These are phyloP conservation scores for Bradynema listronoti DNA, from an alignment of 1,140 invertebrate genomes.

Conservation along the genomic window DNA sequence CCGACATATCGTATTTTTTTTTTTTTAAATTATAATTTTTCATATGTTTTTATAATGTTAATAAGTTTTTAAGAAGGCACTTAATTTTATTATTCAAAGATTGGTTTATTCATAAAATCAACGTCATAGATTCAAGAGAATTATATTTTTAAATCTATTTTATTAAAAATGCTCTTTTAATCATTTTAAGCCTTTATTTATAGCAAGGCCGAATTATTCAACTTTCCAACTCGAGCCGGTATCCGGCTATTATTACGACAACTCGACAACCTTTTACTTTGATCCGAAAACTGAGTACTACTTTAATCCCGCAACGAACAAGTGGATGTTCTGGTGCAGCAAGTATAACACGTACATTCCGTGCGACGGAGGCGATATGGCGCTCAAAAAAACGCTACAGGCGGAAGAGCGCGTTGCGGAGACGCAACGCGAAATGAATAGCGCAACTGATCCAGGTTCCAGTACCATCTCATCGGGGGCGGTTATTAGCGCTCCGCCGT, in stretches of 20 bases:
- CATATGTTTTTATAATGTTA: no score
- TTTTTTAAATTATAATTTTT: neutral
- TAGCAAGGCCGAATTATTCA: constrained; percentile 71
- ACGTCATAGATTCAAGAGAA: neutral
- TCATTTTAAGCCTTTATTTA: constrained; percentile 12
- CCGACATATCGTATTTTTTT: constrained; percentile 49
- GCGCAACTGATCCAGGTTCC: neutral
- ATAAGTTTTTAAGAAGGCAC: neutral
- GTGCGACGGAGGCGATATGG: constrained; percentile 36
- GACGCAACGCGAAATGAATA: constrained; percentile 4
- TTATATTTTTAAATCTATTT: neutral
- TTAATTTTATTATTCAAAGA: neutral
- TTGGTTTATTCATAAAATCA: constrained; percentile 1
- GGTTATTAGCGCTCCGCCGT: constrained; percentile 8
- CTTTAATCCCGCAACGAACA: constrained; percentile 74
- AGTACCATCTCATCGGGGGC: neutral
- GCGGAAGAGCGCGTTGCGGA: constrained; percentile 27
- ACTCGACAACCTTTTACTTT: constrained; percentile 83
- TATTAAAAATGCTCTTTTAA: neutral
- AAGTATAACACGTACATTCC: constrained; percentile 69
- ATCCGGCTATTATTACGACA: constrained; percentile 93
- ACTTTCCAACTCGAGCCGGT: constrained; percentile 87
- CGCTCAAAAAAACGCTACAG: constrained; percentile 43
- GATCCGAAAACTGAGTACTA: constrained; percentile 61
- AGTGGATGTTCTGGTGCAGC: constrained; percentile 91